Evolutionary conservation across 1,140 invertebrate genomes (phyloP), one percentile per base, ranked within the genome.

Genomic region (Mactra quadrangularis): DNA sequence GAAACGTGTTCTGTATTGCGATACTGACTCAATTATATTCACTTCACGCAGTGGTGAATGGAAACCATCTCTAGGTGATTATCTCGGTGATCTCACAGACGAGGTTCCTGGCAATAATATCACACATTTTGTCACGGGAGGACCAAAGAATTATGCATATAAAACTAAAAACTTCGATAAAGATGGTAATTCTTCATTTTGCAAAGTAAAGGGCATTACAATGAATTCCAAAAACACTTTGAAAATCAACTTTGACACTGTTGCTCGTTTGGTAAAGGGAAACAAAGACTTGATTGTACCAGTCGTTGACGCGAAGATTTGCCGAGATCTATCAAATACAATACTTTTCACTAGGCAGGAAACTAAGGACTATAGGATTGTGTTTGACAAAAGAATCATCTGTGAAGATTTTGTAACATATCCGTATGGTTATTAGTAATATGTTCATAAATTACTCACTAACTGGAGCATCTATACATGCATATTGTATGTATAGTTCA

Each of bases 21-120:
- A 93, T 71, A 94, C 93, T 7, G 93, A 94, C 55, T 55, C 82
- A 84, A 66, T 17, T 60, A 90, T 19, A 89, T 93, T 38, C 93
- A 89, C 68, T 41, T 87, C 3, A 31, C 7, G n/a, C 15, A 4
- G 3, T 47, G 66, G 66, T 4, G 9, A 70, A 47, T 70, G 66
- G 66, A 13, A 70, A 29, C 66, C 66, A 7, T 38, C 35, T 11
- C 25, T 74, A 19, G 70, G 70, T 33, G 70, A 55, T 38, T 55
- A 74, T 35, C 25, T 55, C 9, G 70, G 3, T 3, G 70, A 74
- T 57, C 9, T 55, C 0, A 57, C 50, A n/a, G 70, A 53, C 29
- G 70, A 74, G 3, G 52, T 53, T 17, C 57, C 45, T 29, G 64
- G 45, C 22, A 52, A 84, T 31, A 50, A 0, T 29, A 84, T 79